A percentile compares a stretch with the other conserved stretches of the same genome.
Conservation (phyloP, 2,888 invertebrate species). For the Dascillus cervinus region DNA sequence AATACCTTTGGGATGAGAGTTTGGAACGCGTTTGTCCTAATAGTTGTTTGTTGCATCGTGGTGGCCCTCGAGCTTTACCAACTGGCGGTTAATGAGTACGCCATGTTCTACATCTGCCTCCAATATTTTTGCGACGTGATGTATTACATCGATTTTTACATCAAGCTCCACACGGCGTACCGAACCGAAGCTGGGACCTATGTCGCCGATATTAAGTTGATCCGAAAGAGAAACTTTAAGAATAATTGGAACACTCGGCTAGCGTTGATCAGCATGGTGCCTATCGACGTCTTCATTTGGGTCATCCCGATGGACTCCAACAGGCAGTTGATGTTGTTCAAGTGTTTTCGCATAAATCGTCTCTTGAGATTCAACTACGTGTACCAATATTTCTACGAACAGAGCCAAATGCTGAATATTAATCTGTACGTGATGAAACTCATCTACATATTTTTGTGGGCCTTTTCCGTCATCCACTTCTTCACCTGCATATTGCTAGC, state of each 20-base stretch:
- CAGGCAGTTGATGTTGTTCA: background rate
- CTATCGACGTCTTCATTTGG: slow-evolving; percentile 13
- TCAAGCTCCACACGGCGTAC: slow-evolving; percentile 10
- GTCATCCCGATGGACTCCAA: slow-evolving; percentile 3
- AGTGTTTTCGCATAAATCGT: slow-evolving; percentile 3
- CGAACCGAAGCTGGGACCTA: slow-evolving; percentile 9
- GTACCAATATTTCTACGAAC: slow-evolving; percentile 6
- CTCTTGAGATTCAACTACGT: slow-evolving; percentile 6
- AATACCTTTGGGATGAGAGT: slow-evolving; percentile 4
- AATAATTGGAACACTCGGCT: slow-evolving; percentile 5
- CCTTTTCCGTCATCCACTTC: slow-evolving; percentile 1
- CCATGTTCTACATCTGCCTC: slow-evolving; percentile 3
- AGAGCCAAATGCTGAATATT: slow-evolving; percentile 8
- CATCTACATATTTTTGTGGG: slow-evolving; percentile 6
- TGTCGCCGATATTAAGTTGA: slow-evolving; percentile 8
- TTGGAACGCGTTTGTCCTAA: slow-evolving; percentile 9
- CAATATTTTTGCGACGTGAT: slow-evolving; percentile 14
- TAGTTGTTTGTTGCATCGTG: slow-evolving; percentile 12
- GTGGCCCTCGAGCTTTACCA: slow-evolving; percentile 13
- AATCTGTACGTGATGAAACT: slow-evolving; percentile 5
- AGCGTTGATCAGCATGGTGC: slow-evolving; percentile 9
- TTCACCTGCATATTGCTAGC: background rate
- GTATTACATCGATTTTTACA: slow-evolving; percentile 9
- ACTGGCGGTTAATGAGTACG: slow-evolving; percentile 7
- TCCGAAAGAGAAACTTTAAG: slow-evolving; percentile 3